phyloP scores from a whole-genome alignment of 2,888 invertebrate genomes.

The Leptodirus hochenwartii region DNA sequence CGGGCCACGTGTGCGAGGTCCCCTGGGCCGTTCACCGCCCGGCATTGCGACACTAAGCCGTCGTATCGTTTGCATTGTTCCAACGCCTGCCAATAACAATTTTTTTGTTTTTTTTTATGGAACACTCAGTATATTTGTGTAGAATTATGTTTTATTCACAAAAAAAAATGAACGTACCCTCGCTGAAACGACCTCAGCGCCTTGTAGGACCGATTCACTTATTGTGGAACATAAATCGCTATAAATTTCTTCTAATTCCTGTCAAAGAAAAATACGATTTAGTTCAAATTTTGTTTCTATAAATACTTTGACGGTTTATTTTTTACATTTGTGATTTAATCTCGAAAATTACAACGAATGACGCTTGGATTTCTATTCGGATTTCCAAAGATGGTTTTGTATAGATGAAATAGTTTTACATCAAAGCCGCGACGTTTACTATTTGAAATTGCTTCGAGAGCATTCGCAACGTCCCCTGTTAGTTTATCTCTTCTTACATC shows the following conservation, averaged over 20 bases:
- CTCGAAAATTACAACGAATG: too few species aligned
- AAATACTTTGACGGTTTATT: too few species aligned
- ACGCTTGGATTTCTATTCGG: too few species aligned
- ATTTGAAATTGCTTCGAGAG: too few species aligned
- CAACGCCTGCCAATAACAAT: slow-evolving; percentile 38
- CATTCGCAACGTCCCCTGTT: too few species aligned
- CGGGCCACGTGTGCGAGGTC: slow-evolving; percentile 68
- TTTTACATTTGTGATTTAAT: too few species aligned
- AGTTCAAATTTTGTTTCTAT: slow-evolving; percentile 1
- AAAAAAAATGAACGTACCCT: slow-evolving; percentile 45
- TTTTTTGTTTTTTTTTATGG: too few species aligned
- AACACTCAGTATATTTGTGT: slow-evolving; percentile 5
- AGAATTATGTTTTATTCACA: neutral
- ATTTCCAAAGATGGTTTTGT: too few species aligned
- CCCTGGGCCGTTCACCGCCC: slow-evolving; percentile 49
- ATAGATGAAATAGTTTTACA: too few species aligned
- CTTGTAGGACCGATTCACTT: slow-evolving; percentile 74
- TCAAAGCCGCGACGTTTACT: too few species aligned
- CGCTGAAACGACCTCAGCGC: slow-evolving; percentile 64
- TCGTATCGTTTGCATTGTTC: slow-evolving; percentile 76
- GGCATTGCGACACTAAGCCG: slow-evolving; percentile 57
- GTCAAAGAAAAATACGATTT: slow-evolving; percentile 24
- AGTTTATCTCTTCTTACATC: too few species aligned
- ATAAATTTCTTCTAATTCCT: slow-evolving; percentile 89
- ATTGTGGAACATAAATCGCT: slow-evolving; percentile 74